These are phyloP conservation scores for Pedetes capensis DNA, from an alignment of 2,113 vertebrate genomes.

Conservation along the genomic window DNA sequence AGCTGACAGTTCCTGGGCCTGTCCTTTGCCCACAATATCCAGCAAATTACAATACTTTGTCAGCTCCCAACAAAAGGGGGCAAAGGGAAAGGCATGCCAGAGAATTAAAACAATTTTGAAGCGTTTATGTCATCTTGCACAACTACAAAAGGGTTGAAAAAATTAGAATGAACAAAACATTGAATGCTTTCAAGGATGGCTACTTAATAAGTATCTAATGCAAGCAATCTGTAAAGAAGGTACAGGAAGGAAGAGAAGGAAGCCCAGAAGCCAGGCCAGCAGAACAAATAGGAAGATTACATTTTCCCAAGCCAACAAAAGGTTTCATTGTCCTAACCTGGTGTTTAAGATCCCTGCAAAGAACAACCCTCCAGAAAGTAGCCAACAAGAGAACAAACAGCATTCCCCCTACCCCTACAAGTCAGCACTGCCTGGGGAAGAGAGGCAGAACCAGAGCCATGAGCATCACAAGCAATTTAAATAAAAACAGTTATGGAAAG, in stretches of 20 bases:
- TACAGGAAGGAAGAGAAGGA: not conserved
- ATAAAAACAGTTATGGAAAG: not conserved
- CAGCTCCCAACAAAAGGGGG: conserved; percentile 44
- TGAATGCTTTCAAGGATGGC: not conserved
- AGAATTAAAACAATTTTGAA: not conserved
- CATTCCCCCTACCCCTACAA: not conserved
- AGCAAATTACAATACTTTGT: conserved; percentile 50
- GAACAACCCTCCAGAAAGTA: not conserved
- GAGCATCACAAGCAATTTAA: not conserved
- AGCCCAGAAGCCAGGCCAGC: not conserved
- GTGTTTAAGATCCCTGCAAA: conserved; percentile 44
- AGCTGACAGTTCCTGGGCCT: not conserved
- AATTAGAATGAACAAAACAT: not conserved
- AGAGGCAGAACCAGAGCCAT: not conserved
- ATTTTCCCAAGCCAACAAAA: not conserved
- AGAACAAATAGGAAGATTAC: conserved; percentile 32
- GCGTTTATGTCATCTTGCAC: not conserved
- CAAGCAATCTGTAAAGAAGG: not conserved
- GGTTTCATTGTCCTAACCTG: conserved; percentile 55
- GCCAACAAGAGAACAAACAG: not conserved
- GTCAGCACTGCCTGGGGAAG: not conserved
- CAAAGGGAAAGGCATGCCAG: not conserved
- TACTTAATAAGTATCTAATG: not conserved
- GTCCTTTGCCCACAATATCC: conserved; percentile 9
- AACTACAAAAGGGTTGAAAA: not conserved